Conservation (phyloP, 1,140 invertebrate genomes). For the Monomorium pharaonis region DNA sequence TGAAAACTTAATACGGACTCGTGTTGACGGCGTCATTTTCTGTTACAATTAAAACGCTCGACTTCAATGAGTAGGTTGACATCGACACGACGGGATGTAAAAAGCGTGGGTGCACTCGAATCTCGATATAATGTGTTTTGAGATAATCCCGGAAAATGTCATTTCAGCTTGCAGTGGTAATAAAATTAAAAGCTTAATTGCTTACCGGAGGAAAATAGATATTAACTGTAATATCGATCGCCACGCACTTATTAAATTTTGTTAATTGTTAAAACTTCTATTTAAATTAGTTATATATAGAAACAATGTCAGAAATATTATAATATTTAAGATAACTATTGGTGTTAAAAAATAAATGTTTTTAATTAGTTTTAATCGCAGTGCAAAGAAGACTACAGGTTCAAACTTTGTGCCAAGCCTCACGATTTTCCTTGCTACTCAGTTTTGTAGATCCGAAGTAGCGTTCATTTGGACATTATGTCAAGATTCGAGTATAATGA, state of each 20-base stretch:
- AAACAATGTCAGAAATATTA: neutral
- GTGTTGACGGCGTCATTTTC: conserved; percentile 13
- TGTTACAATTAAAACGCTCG: conserved; percentile 26
- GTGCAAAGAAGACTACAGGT: neutral
- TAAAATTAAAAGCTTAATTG: neutral
- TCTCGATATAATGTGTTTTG: conserved; percentile 21
- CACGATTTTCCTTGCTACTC: neutral
- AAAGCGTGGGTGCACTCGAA: conserved; percentile 20
- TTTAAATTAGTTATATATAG: neutral
- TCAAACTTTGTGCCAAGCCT: neutral
- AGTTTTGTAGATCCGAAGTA: neutral
- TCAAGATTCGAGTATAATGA: conserved; percentile 14
- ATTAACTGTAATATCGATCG: neutral
- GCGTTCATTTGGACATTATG: neutral
- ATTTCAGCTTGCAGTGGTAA: neutral
- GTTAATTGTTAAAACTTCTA: neutral
- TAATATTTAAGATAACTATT: too few relatives aligned
- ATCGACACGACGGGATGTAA: conserved; percentile 5
- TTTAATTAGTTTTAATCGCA: neutral
- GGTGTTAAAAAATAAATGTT: too few relatives aligned
- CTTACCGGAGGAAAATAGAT: neutral
- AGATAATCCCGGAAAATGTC: neutral
- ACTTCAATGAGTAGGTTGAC: conserved; percentile 2
- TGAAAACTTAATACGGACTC: conserved; percentile 40
- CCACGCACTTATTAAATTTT: neutral